phyloP scores from a whole-genome alignment of 2,797 vertebrate genomes.

The Hybognathus amarus region DNA sequence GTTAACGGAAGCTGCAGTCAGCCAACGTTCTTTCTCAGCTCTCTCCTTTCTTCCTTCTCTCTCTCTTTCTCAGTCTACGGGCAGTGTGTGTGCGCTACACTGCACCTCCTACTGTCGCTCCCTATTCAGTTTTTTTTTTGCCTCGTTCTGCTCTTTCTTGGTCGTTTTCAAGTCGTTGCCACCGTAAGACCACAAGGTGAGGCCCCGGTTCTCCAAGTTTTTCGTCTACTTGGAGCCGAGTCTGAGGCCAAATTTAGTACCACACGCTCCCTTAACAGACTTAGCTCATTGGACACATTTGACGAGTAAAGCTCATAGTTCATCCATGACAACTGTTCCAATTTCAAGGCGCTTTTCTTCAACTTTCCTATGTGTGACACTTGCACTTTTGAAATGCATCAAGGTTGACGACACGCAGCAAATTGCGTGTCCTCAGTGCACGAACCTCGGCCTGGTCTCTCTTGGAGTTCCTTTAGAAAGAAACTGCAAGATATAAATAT shows the following conservation, averaged over 20 bases:
- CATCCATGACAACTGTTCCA: neutral
- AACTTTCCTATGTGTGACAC: conserved; percentile 73
- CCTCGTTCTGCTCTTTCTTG: conserved; percentile 45
- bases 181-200: conserved; percentile 67
- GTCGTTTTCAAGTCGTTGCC: conserved; percentile 64
- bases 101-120: conserved; percentile 66
- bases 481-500: conserved; percentile 33
- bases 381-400: conserved; percentile 60
- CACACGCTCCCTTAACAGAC: conserved; percentile 58
- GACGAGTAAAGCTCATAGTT: conserved; percentile 35
- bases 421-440: conserved; percentile 64
- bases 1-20: conserved; percentile 86
- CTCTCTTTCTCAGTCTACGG: conserved; percentile 56
- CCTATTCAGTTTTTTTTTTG: conserved; percentile 50
- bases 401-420: too few species aligned
- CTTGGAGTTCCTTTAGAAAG: conserved; percentile 54
- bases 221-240: conserved; percentile 9
- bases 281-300: conserved; percentile 47
- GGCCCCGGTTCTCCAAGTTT: conserved; percentile 67
- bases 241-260: conserved; percentile 69
- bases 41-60: conserved; percentile 55
- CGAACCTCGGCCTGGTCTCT: conserved; percentile 32
- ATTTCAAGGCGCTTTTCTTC: conserved; percentile 61
- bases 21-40: conserved; percentile 64
- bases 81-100: conserved; percentile 74